Evolutionary conservation across 2,113 vertebrate genomes (phyloP).

Genomic region (Chinchilla lanigera): DNA sequence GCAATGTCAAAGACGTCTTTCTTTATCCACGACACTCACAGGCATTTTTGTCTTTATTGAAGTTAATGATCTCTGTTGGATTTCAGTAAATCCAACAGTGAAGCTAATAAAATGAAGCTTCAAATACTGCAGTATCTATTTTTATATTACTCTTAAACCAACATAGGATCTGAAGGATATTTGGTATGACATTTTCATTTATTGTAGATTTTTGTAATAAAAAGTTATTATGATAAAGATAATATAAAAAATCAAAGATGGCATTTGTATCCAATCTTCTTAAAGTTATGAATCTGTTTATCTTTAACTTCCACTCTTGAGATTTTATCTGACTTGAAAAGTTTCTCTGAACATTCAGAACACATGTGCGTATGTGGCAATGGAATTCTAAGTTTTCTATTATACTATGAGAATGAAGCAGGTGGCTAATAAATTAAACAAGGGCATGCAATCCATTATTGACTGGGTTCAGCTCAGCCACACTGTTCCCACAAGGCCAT

Average conservation of each 20-base stretch:
- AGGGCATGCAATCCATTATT: constrained; percentile 82
- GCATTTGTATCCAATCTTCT: constrained; percentile 27
- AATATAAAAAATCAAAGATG: not conserved
- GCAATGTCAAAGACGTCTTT: not conserved
- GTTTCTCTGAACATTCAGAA: constrained; percentile 60
- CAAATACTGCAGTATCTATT: not conserved
- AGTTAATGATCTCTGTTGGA: not conserved
- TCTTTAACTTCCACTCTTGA: constrained; percentile 59
- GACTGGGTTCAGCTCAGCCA: constrained; percentile 75
- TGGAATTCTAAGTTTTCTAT: constrained; percentile 78
- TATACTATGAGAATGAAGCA: constrained; percentile 80
- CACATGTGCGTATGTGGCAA: constrained; percentile 52
- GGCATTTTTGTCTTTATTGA: not conserved
- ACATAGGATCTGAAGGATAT: constrained; percentile 7
- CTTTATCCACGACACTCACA: not conserved
- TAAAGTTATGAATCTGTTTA: not conserved
- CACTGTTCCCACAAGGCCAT: constrained; percentile 71
- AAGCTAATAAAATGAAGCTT: not conserved
- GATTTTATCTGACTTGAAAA: constrained; percentile 61
- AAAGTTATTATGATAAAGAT: not conserved
- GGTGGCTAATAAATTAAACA: constrained; percentile 87
- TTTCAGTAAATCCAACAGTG: not conserved
- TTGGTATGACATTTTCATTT: not conserved
- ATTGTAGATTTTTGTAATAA: constrained; percentile 40
- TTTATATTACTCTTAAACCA: constrained; percentile 8